Conservation (phyloP, 2,888 invertebrate species). For the Blera fallax region DNA sequence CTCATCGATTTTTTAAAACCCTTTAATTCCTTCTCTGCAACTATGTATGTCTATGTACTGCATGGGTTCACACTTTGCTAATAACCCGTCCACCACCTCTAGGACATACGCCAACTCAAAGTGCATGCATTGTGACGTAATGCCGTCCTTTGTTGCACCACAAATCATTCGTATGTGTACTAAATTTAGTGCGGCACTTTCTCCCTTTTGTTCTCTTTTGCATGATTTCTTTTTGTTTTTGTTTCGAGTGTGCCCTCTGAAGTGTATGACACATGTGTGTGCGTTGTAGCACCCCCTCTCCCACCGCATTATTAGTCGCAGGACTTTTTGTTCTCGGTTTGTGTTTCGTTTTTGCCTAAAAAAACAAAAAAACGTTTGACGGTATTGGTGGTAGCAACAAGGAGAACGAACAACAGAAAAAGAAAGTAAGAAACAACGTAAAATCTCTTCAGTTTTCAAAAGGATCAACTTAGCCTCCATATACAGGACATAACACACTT, state of each 20-base stretch:
- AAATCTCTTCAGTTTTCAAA: slow-evolving; percentile 8
- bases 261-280: neutral
- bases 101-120: neutral
- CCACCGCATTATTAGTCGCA: neutral
- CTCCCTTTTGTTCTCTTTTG: neutral
- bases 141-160: neutral
- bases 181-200: slow-evolving; percentile 22
- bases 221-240: neutral
- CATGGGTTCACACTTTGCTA: no score
- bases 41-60: no score
- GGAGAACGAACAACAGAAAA: neutral
- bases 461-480: slow-evolving; percentile 10
- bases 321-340: no score
- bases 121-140: neutral
- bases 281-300: no score
- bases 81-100: neutral
- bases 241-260: neutral
- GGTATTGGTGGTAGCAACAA: neutral
- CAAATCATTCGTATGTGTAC: slow-evolving; percentile 24
- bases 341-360: neutral
- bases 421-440: neutral
- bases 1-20: no score
- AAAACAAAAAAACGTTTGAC: neutral
- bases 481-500: neutral
- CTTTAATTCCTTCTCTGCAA: no score